Conservation (phyloP, 2,113 vertebrate species). For the Phylloscopus trochilus region DNA sequence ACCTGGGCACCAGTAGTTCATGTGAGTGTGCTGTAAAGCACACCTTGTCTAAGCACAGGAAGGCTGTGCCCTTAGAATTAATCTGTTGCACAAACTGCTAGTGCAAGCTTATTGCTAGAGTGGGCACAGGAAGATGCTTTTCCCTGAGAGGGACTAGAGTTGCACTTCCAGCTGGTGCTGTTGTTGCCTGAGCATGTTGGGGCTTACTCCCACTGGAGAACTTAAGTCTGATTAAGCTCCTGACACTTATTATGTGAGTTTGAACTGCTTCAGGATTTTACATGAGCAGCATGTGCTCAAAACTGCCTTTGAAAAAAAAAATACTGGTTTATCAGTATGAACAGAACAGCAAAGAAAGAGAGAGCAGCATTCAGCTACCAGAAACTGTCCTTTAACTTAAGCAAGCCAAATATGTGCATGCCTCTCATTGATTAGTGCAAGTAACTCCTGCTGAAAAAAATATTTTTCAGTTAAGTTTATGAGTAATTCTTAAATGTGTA, state of each 20-base stretch:
- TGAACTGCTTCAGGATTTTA: background rate
- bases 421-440: background rate
- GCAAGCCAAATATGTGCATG: accelerated
- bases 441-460: background rate
- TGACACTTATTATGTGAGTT: background rate
- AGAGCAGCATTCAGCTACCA: accelerated
- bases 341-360: background rate
- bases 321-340: background rate
- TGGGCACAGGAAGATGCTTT: background rate
- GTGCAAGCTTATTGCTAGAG: background rate
- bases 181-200: background rate
- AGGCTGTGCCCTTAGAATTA: background rate
- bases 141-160: background rate
- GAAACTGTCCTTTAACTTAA: background rate
- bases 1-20: background rate
- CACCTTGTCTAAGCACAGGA: background rate
- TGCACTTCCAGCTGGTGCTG: background rate
- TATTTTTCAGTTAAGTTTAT: background rate
- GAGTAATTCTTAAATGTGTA: background rate
- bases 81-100: background rate
- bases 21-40: background rate
- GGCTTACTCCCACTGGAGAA: background rate
- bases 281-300: accelerated
- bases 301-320: background rate
- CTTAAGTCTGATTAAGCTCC: background rate